Percentiles rank a stretch among this genome's conserved stretches.
Conservation (phyloP, 2,113 vertebrate genomes). For the Dromiciops gliroides region DNA sequence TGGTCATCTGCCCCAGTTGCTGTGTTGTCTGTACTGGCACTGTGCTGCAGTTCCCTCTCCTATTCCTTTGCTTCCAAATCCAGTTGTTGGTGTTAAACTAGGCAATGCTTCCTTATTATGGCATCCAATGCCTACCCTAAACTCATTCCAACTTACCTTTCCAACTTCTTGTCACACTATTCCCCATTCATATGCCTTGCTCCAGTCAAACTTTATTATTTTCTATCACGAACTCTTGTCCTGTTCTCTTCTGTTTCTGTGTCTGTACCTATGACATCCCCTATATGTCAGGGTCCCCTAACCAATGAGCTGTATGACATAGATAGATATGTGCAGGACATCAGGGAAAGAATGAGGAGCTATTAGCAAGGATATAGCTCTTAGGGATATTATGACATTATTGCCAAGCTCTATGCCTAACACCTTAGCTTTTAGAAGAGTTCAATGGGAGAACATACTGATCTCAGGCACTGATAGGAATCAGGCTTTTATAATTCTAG, state of each 20-base stretch:
- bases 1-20: neutral
- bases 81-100: neutral
- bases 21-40: neutral
- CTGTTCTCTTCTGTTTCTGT: neutral
- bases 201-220: neutral
- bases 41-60: neutral
- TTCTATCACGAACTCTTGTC: neutral
- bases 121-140: neutral
- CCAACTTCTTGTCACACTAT: neutral
- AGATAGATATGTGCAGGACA: no score
- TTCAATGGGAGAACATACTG: neutral
- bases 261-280: neutral
- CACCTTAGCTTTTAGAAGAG: neutral
- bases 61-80: neutral
- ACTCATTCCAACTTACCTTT: neutral
- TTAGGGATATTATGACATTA: neutral
- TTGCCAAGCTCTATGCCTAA: neutral
- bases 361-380: neutral
- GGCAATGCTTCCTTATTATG: neutral
- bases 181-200: neutral
- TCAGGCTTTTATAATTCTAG: neutral
- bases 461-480: neutral
- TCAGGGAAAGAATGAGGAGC: neutral
- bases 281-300: neutral
- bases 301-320: neutral